A percentile compares a stretch with the other conserved stretches of the same genome.
Evolutionary conservation across 2,888 invertebrate genomes (phyloP).

Genomic region (Gnatocerus cornutus): DNA sequence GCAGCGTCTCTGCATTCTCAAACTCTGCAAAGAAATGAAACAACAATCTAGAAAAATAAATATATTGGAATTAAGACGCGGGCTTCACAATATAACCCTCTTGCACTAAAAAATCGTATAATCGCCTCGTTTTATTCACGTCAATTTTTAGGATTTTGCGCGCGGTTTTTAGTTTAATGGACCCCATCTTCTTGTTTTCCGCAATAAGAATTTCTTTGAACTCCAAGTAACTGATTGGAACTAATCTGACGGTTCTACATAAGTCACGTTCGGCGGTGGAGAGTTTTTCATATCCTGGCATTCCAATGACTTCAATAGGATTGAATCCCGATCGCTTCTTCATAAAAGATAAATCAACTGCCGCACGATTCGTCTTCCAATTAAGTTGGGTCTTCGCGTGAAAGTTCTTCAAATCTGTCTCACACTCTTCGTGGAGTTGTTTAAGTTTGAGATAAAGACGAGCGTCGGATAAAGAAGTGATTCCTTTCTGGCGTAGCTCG

Average conservation of each 20-base stretch:
- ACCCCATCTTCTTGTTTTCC: conserved; percentile 85
- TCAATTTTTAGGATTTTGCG: conserved; percentile 91
- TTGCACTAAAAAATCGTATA: conserved; percentile 84
- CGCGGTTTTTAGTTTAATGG: conserved; percentile 86
- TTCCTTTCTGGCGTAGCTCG: conserved; percentile 81
- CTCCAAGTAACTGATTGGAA: conserved; percentile 86
- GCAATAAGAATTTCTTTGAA: conserved; percentile 82
- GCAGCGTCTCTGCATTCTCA: conserved; percentile 97
- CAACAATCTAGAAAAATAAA: conserved; percentile 1
- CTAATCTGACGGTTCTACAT: conserved; percentile 83
- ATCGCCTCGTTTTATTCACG: conserved; percentile 92
- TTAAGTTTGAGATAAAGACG: conserved; percentile 79
- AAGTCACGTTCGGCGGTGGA: conserved; percentile 81
- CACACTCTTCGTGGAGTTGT: conserved; percentile 74
- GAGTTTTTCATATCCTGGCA: conserved; percentile 86
- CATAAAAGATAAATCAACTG: conserved; percentile 49
- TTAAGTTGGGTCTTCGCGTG: conserved; percentile 64
- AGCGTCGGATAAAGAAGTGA: conserved; percentile 78
- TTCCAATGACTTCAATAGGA: conserved; percentile 79
- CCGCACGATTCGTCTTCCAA: conserved; percentile 59
- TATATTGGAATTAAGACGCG: conserved; percentile 19
- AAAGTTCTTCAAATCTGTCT: conserved; percentile 72
- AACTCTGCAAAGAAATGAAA: conserved; percentile 82
- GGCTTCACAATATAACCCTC: conserved; percentile 83
- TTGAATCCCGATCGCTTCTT: conserved; percentile 68